Evolutionary conservation across 2,888 invertebrate species (phyloP), one percentile per base, ranked within the genome.

Genomic region (Sympetrum striolatum): DNA sequence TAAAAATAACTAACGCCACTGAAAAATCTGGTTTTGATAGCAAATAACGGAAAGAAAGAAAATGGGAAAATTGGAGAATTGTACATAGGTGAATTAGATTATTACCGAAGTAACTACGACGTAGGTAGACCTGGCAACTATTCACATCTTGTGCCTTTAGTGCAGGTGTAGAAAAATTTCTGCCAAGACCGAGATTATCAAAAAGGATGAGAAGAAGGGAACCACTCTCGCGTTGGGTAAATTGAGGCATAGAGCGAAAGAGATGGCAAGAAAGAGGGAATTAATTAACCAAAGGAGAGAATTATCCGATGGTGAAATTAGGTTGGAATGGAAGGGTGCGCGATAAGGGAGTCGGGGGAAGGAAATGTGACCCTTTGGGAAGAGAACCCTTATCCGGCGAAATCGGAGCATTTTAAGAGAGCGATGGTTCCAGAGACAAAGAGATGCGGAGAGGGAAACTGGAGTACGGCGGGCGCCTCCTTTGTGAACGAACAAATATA

Each of bases 281-380:
- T 60, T 86, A 86, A 86, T 86, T 86, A 86, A 86, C 86, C 86
- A 86, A 86, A 86, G 86, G 86, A 60, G 86, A 86, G 64, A 86
- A 86, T 86, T 86, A 86, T 86, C 86, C 22, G 86, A 86, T 86
- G 86, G 86, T 37, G 86, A 37, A 86, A 86, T 86, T 86, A 60
- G 86, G 86, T 86, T 64, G 86, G 86, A 86, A 37, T 18, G 35
- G 39, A 81, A 31, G 82, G 25, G 35, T 15, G 60, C 2, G 86
- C 5, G 25, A 58, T 22, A 60, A 60, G 60, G 8, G 58, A 48
- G 31, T 14, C 12, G 58, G 81, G 39, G 81, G 35, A 31, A 4
- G 31, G 53, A 81, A 44, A 53, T 8, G 82, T 12, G 53, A 35
- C 25, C 25, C 35, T 53, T 25, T 53, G 39, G n/a, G 53, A 53